phyloP scores from a whole-genome alignment of 2,797 vertebrate genomes.

The Halcyon badia region DNA sequence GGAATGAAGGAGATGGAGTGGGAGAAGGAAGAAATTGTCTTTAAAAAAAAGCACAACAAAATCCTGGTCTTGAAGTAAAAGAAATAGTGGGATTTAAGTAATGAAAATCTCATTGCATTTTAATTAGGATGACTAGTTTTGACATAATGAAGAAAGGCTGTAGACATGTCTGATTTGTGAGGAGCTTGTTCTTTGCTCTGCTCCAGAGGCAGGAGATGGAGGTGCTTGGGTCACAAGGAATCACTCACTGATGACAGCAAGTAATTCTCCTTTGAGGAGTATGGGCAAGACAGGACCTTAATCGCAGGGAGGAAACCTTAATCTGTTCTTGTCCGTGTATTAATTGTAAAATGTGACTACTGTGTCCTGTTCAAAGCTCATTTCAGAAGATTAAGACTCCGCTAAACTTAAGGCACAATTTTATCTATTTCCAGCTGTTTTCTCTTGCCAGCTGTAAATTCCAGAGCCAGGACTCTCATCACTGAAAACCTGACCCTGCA shows the following conservation, averaged over 20 bases:
- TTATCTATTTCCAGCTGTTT: background rate
- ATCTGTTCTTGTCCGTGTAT: background rate
- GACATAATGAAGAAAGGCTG: background rate
- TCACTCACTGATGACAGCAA: background rate
- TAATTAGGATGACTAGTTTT: background rate
- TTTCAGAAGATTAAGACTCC: background rate
- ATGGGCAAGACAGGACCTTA: background rate
- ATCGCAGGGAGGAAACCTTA: background rate
- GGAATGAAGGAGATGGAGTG: background rate
- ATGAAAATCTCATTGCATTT: background rate
- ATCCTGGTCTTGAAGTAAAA: background rate
- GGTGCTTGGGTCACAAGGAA: background rate
- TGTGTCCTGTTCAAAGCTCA: background rate
- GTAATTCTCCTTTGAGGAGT: background rate
- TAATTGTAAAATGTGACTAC: background rate
- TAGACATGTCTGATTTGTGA: fast-evolving
- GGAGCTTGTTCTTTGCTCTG: background rate
- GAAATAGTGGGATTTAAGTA: background rate
- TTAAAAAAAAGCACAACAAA: background rate
- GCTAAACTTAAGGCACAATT: background rate
- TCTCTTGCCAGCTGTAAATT: background rate
- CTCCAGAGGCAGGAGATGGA: background rate
- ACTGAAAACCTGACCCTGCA: background rate
- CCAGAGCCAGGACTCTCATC: background rate
- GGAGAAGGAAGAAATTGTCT: background rate